These are phyloP conservation scores for Phymanthus crucifer DNA, from an alignment of 92 coral and sea anemone species.

Conservation along the genomic window DNA sequence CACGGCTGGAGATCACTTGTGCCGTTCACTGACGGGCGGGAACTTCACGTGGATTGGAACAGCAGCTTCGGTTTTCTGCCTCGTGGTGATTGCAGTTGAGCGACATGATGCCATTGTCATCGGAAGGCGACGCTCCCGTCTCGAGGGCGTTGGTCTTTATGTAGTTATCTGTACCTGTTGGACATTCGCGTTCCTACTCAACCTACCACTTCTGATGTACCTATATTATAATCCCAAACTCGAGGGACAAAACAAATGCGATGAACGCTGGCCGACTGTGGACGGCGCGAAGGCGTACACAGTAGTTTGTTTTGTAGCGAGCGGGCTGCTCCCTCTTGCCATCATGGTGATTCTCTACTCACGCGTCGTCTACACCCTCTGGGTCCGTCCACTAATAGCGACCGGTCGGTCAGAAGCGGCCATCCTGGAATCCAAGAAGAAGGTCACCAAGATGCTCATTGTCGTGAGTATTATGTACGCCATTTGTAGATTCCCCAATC, in stretches of 20 bases:
- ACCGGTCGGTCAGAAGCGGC: conserved; percentile 33
- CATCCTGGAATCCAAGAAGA: conserved; percentile 37
- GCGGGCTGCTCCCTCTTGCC: conserved; percentile 46
- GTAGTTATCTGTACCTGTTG: conserved; percentile 10
- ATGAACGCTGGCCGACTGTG: conserved; percentile 25
- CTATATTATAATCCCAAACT: conserved; percentile 2
- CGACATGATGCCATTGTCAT: conserved; percentile 24
- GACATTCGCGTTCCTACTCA: conserved; percentile 24
- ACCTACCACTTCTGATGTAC: conserved; percentile 20
- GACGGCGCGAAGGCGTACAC: conserved; percentile 37
- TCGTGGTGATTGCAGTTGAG: conserved; percentile 36
- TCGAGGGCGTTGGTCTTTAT: background rate
- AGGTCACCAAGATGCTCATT: conserved; percentile 58
- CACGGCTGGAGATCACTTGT: conserved; percentile 21
- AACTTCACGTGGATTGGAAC: conserved; percentile 34
- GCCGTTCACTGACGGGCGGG: conserved; percentile 35
- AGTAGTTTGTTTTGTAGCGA: conserved; percentile 35
- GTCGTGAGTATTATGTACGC: conserved; percentile 53
- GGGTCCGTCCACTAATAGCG: conserved; percentile 46
- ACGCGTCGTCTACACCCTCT: conserved; percentile 44
- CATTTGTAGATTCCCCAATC: conserved; percentile 50
- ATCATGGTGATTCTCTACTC: conserved; percentile 42
- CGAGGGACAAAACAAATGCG: conserved; percentile 17
- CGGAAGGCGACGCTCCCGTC: conserved; percentile 9
- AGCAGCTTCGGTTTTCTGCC: conserved; percentile 33